Evolutionary conservation across 2,113 vertebrate genomes (phyloP), one percentile per base, ranked within the genome.

Genomic region (Saguinus imperator): DNA sequence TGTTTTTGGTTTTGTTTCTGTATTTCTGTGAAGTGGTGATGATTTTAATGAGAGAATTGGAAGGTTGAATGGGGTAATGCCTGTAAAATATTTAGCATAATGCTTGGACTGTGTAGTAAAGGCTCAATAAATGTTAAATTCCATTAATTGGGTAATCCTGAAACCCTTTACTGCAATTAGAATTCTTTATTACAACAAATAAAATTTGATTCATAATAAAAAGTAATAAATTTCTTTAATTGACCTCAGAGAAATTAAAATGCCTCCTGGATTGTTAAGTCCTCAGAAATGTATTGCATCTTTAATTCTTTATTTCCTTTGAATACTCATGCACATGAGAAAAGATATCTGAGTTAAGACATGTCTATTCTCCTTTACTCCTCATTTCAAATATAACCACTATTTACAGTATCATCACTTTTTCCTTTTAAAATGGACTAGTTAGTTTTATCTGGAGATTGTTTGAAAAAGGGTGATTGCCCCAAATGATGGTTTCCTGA

Each of bases 171-270:
- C 18, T 92, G 18, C 2, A 17, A 27, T 87, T 94, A 86, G 37
- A 75, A 64, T 87, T 96, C 61, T 87, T 89, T 95, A 94, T 55
- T 61, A 72, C 25, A 87, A 48, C 37, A 95, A 97, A 97, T 97
- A 64, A 32, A 96, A 86, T 52, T 94, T 80, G 43, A 91, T 70
- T 89, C 58, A 82, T 83, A 91, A 91, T 93, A 70, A 91, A 91
- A 98, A 87, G 18, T 90, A 48, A 85, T 50, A 13, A 32, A 32
- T 92, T 87, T 83, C 43, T 94, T 96, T 93, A 52, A 70, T 32
- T 91, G 68, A 86, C 23, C 23, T 92, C 48, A 23, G 37, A 85
- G 45, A 95, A 91, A 87, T 88, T 90, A 85, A 88, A 88, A 73
- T 84, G 8, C 45, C 45, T 93, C 45, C 55, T 80, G 35, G 3